Evolutionary conservation across 2,113 vertebrate species (phyloP).

Genomic region (Phaethornis superciliosus): DNA sequence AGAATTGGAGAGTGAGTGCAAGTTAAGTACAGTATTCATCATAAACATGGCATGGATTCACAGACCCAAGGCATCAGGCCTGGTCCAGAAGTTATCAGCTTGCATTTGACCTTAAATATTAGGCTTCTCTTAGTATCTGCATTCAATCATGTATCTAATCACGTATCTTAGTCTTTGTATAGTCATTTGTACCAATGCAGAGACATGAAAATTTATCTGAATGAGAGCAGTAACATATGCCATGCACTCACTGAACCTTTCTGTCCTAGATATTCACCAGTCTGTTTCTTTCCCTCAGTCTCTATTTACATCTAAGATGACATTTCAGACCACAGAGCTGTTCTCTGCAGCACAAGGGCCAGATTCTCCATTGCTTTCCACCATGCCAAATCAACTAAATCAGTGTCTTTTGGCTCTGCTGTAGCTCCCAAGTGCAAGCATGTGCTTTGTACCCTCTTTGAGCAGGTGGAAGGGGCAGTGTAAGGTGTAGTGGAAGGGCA

Average conservation of each 20-base stretch:
- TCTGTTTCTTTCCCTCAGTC: not conserved
- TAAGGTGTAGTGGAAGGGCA: not conserved
- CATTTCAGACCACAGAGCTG: not conserved
- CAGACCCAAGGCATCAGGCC: not conserved
- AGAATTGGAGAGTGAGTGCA: not conserved
- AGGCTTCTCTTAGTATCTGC: not conserved
- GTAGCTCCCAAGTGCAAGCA: not conserved
- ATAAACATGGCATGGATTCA: not conserved
- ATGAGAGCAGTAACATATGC: not conserved
- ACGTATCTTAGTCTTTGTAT: not conserved
- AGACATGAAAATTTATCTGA: not conserved
- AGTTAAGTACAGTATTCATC: not conserved
- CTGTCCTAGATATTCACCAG: not conserved
- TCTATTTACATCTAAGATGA: not conserved
- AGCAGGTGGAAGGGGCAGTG: not conserved
- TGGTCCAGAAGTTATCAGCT: not conserved
- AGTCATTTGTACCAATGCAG: rapidly evolving
- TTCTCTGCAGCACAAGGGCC: not conserved
- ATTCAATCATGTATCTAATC: not conserved
- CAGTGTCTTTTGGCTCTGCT: not conserved
- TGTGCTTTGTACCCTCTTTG: not conserved
- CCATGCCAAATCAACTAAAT: not conserved
- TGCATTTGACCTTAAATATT: not conserved
- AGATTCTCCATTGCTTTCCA: not conserved
- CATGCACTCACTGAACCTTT: not conserved